Percentiles rank a stretch among this genome's conserved stretches.
These are phyloP conservation scores for Seriola quinqueradiata DNA, from an alignment of 2,113 vertebrate species.

Conservation along the genomic window DNA sequence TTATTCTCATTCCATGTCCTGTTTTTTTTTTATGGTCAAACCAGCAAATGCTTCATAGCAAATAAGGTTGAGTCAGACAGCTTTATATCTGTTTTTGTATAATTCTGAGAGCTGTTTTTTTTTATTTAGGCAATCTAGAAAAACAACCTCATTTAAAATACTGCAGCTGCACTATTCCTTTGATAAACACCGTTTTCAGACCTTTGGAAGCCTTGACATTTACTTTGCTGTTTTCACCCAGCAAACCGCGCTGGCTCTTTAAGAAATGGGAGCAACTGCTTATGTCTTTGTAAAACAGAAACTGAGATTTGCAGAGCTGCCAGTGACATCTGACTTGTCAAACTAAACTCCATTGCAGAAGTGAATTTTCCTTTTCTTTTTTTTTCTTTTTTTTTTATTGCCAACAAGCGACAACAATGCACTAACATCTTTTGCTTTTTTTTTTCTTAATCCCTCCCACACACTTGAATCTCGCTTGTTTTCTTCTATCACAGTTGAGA, in stretches of 20 bases:
- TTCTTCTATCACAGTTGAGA: slow-evolving; percentile 50
- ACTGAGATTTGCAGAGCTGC: slow-evolving; percentile 21
- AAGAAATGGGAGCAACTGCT: slow-evolving; percentile 19
- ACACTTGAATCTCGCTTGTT: slow-evolving; percentile 35
- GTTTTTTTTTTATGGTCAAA: not conserved
- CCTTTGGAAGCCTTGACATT: slow-evolving; percentile 51
- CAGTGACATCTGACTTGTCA: slow-evolving; percentile 67
- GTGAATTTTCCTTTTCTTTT: slow-evolving; percentile 33
- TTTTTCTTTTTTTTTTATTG: not conserved
- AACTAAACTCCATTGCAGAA: slow-evolving; percentile 45
- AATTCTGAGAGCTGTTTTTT: slow-evolving; percentile 18
- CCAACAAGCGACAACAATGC: slow-evolving; percentile 56
- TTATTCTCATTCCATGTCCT: slow-evolving; percentile 7
- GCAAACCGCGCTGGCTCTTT: slow-evolving; percentile 21
- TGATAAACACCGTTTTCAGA: slow-evolving; percentile 32
- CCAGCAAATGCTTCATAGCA: not conserved
- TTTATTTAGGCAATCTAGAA: slow-evolving; percentile 10
- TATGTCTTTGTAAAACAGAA: slow-evolving; percentile 48
- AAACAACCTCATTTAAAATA: slow-evolving; percentile 5
- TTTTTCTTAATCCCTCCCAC: slow-evolving; percentile 52
- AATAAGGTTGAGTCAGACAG: not conserved
- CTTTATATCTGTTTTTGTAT: slow-evolving; percentile 5
- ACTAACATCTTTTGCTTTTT: slow-evolving; percentile 50
- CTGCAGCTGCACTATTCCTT: not conserved
- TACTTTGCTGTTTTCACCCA: slow-evolving; percentile 31